Percentiles rank a stretch among this genome's conserved stretches.
phyloP scores from a whole-genome alignment of 2,888 invertebrate genomes.

The Artemia sinica region DNA sequence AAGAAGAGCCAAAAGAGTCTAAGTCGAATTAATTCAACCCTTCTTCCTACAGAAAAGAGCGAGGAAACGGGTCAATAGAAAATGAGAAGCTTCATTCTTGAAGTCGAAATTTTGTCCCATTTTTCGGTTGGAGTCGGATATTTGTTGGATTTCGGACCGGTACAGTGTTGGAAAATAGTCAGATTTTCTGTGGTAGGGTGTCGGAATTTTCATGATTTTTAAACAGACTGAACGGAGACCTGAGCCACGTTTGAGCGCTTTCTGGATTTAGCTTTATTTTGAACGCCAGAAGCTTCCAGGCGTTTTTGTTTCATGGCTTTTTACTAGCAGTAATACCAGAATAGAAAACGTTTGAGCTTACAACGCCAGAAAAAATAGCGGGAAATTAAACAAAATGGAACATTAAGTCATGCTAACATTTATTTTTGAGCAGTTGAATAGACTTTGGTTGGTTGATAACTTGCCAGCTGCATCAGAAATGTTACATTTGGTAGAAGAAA shows the following conservation, averaged over 20 bases:
- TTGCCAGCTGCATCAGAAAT: neutral
- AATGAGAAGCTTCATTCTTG: neutral
- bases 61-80: slow-evolving; percentile 12
- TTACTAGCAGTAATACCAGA: slow-evolving; percentile 1
- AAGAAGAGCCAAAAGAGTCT: too few relatives aligned
- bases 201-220: neutral
- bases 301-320: neutral
- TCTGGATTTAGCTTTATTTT: neutral
- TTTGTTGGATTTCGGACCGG: too few relatives aligned
- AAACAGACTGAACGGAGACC: neutral
- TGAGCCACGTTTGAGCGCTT: neutral
- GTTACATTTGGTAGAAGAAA: slow-evolving; percentile 7
- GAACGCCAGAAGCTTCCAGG: too few relatives aligned
- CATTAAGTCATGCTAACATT: neutral
- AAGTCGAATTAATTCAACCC: too few relatives aligned
- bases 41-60: neutral
- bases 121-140: too few relatives aligned
- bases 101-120: too few relatives aligned
- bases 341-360: neutral
- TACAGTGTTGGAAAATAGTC: too few relatives aligned
- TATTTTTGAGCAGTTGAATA: too few relatives aligned
- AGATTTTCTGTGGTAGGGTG: neutral
- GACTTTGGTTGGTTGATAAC: too few relatives aligned
- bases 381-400: neutral
- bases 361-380: neutral